Conservation (phyloP, 2,797 vertebrate species). For the Clamator glandarius region DNA sequence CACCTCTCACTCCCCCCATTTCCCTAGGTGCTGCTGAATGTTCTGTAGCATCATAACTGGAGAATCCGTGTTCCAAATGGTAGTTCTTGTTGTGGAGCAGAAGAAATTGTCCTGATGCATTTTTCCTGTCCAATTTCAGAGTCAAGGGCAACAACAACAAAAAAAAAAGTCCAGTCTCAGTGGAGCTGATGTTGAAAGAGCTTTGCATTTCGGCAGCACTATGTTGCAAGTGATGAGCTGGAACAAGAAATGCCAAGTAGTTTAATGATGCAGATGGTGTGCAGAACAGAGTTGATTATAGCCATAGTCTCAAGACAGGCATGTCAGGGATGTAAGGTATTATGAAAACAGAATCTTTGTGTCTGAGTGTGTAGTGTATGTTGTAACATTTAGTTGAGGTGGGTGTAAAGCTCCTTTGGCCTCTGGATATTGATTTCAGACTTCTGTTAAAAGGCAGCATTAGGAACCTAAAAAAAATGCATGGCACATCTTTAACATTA, state of each 20-base stretch:
- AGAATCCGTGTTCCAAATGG: background rate
- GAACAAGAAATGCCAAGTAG: background rate
- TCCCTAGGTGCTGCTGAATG: background rate
- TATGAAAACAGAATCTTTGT: background rate
- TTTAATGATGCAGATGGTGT: background rate
- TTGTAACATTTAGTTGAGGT: background rate
- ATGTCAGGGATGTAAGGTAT: background rate
- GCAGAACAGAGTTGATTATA: background rate
- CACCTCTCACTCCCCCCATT: fast-evolving
- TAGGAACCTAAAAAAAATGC: background rate
- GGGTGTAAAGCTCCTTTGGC: background rate
- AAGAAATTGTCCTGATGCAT: background rate
- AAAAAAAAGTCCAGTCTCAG: background rate
- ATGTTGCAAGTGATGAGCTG: background rate
- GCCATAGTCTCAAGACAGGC: background rate
- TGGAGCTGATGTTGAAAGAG: background rate
- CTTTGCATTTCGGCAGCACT: background rate
- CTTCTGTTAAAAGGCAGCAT: background rate
- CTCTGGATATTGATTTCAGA: background rate
- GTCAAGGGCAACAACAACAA: background rate
- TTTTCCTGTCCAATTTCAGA: background rate
- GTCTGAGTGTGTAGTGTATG: background rate
- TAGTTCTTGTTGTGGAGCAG: background rate
- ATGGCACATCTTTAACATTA: background rate
- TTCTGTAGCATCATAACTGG: background rate